A percentile compares a stretch with the other conserved stretches of the same genome.
phyloP scores from a whole-genome alignment of 2,888 invertebrate genomes.

The Brachyptera risi region DNA sequence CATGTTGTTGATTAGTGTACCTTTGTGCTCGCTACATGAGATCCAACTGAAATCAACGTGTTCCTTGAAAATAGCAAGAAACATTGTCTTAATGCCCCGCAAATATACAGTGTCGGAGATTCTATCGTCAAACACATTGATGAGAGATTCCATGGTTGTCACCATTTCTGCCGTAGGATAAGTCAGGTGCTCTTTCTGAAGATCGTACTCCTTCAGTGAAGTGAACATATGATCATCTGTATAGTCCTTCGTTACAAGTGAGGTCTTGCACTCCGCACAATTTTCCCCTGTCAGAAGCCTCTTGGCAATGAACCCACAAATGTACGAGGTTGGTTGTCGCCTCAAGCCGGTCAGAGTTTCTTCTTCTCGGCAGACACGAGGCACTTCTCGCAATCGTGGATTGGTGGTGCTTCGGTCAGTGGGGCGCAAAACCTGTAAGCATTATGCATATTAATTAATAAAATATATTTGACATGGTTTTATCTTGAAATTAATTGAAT shows the following conservation, averaged over 20 bases:
- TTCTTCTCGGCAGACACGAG: background rate
- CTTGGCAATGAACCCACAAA: background rate
- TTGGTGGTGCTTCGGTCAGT: background rate
- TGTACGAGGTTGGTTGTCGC: background rate
- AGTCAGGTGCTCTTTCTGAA: background rate
- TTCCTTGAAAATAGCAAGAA: background rate
- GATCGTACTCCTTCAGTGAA: background rate
- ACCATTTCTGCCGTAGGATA: background rate
- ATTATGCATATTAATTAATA: background rate
- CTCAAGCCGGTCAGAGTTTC: background rate
- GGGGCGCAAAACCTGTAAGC: background rate
- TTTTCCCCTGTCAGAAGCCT: background rate
- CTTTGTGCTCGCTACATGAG: background rate
- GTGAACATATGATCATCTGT: background rate
- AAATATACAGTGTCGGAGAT: background rate
- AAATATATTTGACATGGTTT: background rate
- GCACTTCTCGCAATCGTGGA: background rate
- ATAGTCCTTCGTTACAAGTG: background rate
- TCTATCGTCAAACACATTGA: background rate
- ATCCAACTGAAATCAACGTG: background rate
- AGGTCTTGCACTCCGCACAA: background rate
- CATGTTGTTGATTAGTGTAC: background rate
- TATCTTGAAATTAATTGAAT: background rate
- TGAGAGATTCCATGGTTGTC: background rate
- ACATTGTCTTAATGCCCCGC: background rate